These are phyloP conservation scores for Tortrix viridana DNA, from an alignment of 2,888 invertebrate genomes.

Conservation along the genomic window DNA sequence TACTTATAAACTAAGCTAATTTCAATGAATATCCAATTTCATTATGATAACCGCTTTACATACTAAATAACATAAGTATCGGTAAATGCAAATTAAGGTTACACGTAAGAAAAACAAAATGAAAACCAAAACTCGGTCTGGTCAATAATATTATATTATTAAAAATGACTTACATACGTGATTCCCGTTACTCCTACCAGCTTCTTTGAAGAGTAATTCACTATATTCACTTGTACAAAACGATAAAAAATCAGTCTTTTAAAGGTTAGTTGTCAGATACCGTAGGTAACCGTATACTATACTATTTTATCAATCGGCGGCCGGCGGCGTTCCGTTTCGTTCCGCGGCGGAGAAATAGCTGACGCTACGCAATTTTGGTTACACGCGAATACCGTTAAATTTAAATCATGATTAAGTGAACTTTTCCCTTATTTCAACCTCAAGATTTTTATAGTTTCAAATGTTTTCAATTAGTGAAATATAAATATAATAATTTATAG, in stretches of 20 bases:
- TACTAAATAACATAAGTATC: conserved; percentile 27
- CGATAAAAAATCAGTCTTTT: conserved; percentile 71
- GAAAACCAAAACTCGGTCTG: not conserved
- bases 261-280: conserved; percentile 65
- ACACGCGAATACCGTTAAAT: not conserved
- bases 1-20: conserved; percentile 12
- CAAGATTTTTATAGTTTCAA: no score
- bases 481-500: no score
- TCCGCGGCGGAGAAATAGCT: conserved; percentile 12
- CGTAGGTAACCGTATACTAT: no score
- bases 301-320: conserved; percentile 18
- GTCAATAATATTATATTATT: not conserved
- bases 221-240: conserved; percentile 51
- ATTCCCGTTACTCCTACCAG: conserved; percentile 8
- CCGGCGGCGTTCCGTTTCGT: conserved; percentile 27
- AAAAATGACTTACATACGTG: conserved; percentile 31
- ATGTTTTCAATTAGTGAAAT: no score
- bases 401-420: no score
- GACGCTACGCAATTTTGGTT: conserved; percentile 2
- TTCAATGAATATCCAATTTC: conserved; percentile 3
- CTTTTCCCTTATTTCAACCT: no score
- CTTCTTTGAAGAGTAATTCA: conserved; percentile 43
- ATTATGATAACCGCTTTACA: conserved; percentile 5
- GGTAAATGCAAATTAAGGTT: conserved; percentile 23
- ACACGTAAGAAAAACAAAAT: conserved; percentile 18